These are phyloP conservation scores for Heterochromis multidens DNA, from an alignment of 2,113 vertebrate genomes.

Conservation along the genomic window DNA sequence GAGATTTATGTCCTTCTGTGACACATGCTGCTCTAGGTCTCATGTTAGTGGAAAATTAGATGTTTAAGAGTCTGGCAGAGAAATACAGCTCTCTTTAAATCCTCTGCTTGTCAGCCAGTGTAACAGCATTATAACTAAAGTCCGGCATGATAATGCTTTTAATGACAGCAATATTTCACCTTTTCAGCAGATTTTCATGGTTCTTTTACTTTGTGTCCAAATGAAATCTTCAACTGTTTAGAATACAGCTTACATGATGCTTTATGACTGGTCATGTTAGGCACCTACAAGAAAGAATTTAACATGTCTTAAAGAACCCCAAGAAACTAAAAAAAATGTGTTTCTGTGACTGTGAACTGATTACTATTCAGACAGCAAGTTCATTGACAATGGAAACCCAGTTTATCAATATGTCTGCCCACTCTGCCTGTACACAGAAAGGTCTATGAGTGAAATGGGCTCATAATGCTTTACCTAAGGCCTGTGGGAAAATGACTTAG, in stretches of 20 bases:
- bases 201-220: conserved; percentile 15
- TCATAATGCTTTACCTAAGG: conserved; percentile 69
- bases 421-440: conserved; percentile 64
- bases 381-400: conserved; percentile 63
- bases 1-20: conserved; percentile 73
- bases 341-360: conserved; percentile 34
- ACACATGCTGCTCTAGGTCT: conserved; percentile 72
- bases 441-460: conserved; percentile 68
- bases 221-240: neutral
- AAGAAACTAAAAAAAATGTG: conserved; percentile 14
- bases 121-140: conserved; percentile 66
- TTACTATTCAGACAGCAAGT: conserved; percentile 58
- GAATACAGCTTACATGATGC: conserved; percentile 9
- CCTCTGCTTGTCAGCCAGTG: conserved; percentile 59
- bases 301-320: neutral
- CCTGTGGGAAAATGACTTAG: conserved; percentile 82
- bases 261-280: conserved; percentile 3
- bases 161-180: conserved; percentile 66
- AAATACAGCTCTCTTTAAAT: conserved; percentile 71
- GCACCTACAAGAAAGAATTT: neutral
- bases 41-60: conserved; percentile 76
- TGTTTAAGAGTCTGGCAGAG: conserved; percentile 73
- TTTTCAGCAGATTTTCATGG: conserved; percentile 47
- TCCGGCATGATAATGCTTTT: conserved; percentile 59
- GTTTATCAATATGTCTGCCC: conserved; percentile 67